Evolutionary conservation across 2,113 vertebrate species (phyloP).

Genomic region (Urocitellus parryii): DNA sequence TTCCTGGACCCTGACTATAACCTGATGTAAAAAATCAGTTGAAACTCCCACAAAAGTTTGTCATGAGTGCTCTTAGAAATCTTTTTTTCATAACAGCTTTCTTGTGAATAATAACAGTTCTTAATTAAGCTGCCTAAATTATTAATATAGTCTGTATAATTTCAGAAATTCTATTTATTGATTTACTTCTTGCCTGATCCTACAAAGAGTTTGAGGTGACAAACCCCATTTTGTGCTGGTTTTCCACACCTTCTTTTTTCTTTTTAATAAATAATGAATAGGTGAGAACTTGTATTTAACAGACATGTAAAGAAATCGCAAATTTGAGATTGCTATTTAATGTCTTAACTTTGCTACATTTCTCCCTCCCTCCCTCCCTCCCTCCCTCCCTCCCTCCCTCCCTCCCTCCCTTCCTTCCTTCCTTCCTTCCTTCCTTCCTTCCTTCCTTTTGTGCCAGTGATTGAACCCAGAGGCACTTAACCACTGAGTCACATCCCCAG

Average conservation of each 20-base stretch:
- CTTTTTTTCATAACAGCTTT: neutral
- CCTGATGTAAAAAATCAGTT: conserved; percentile 51
- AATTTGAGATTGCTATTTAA: neutral
- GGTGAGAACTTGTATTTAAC: neutral
- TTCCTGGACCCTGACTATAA: conserved; percentile 29
- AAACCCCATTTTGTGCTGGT: neutral
- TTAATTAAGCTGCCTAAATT: conserved; percentile 41
- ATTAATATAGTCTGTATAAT: conserved; percentile 17
- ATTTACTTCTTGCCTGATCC: neutral
- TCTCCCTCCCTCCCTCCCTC: too few relatives aligned
- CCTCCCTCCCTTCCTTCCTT: too few relatives aligned
- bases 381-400: too few relatives aligned
- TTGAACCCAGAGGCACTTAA: too few relatives aligned
- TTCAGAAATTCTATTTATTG: conserved; percentile 47
- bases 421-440: neutral
- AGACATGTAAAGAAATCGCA: neutral
- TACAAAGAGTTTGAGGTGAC: neutral
- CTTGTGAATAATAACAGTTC: conserved; percentile 37
- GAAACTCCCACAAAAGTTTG: conserved; percentile 37
- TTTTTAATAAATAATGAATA: neutral
- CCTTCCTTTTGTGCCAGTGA: too few relatives aligned
- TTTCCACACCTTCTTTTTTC: neutral
- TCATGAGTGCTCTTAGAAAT: conserved; percentile 15
- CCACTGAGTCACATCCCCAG: too few relatives aligned
- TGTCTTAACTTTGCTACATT: neutral